phyloP scores from a whole-genome alignment of 2,113 vertebrate species.

The Vireo altiloquus region DNA sequence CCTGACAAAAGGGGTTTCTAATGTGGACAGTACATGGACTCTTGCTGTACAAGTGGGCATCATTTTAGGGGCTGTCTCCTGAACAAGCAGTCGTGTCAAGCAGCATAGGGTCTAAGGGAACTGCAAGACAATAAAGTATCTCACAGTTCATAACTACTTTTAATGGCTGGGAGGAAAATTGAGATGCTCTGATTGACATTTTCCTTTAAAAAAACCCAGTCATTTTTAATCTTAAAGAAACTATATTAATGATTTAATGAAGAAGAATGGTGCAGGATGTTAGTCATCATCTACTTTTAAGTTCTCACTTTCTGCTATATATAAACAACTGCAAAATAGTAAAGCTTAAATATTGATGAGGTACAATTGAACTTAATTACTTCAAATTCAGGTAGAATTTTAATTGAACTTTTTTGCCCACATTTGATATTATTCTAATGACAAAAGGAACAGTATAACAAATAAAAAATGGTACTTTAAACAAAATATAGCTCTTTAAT shows the following conservation, averaged over 20 bases:
- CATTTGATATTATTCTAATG: constrained; percentile 47
- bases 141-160: not conserved
- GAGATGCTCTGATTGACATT: not conserved
- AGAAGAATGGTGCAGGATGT: not conserved
- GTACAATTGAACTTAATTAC: constrained; percentile 48
- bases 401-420: constrained; percentile 65
- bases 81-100: not conserved
- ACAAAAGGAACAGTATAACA: not conserved
- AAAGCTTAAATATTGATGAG: constrained; percentile 32
- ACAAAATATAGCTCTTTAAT: not conserved
- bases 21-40: not conserved
- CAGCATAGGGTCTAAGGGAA: not conserved
- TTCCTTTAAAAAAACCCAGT: not conserved
- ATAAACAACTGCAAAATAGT: not conserved
- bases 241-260: not conserved
- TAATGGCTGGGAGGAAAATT: not conserved
- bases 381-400: constrained; percentile 72
- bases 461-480: not conserved
- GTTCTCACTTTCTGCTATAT: not conserved
- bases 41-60: not conserved
- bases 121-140: not conserved
- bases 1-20: not conserved
- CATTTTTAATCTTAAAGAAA: not conserved
- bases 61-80: not conserved
- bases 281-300: not conserved